Evolutionary conservation across 2,888 invertebrate species (phyloP).

Genomic region (Mimumesa dahlbomi): DNA sequence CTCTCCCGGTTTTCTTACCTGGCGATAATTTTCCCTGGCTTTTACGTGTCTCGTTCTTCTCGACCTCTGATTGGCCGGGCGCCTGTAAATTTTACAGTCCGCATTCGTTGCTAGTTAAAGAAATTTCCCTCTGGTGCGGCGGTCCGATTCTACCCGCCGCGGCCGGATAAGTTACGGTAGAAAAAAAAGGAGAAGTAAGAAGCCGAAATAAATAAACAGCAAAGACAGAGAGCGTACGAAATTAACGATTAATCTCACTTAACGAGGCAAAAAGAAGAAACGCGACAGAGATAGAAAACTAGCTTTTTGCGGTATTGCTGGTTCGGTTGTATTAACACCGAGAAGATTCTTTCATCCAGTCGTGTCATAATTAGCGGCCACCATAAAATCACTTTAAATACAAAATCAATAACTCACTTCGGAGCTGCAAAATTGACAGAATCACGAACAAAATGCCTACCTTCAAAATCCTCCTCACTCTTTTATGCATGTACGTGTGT

Average conservation of each 20-base stretch:
- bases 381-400: too few relatives aligned
- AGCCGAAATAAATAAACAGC: constrained; percentile 1
- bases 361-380: too few relatives aligned
- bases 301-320: background rate
- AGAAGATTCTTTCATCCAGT: background rate
- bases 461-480: too few relatives aligned
- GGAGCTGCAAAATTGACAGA: too few relatives aligned
- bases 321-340: background rate
- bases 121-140: constrained; percentile 21
- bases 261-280: background rate
- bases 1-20: constrained; percentile 1
- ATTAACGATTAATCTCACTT: constrained; percentile 30
- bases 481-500: too few relatives aligned
- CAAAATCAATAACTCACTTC: too few relatives aligned
- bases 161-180: background rate
- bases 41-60: constrained; percentile 34
- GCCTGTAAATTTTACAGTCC: constrained; percentile 39
- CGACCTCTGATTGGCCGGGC: constrained; percentile 25
- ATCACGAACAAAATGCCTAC: too few relatives aligned
- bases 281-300: background rate
- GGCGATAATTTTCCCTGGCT: constrained; percentile 23
- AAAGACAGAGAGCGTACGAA: constrained; percentile 12
- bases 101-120: constrained; percentile 29
- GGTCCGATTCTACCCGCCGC: background rate
- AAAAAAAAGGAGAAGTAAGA: too few relatives aligned